Base-by-base conservation (phyloP, 1,140 invertebrate genomes). In the Anastrepha obliqua region DNA sequence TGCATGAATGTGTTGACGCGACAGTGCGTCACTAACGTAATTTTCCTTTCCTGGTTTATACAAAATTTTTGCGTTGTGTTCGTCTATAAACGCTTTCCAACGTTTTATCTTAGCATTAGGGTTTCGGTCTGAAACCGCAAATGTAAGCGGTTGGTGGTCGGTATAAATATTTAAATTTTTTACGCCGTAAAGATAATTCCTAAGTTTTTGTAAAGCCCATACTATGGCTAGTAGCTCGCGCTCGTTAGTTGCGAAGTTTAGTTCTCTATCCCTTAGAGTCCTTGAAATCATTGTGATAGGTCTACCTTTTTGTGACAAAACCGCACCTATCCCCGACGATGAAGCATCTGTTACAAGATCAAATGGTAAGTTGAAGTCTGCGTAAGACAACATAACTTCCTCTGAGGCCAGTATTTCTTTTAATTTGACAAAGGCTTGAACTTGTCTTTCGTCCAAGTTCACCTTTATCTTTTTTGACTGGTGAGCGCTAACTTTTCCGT, bases 181-280 rank as follows among this genome's bases (percentile, higher is more conserved):
- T 8, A 85, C 58, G 8, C 87, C 70, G 62, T 87, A 87, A 5
- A 87, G 59, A 62, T 62, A 64, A 20, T 85, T 60, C 42, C 58
- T 60, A 11, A 87, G 70, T 4, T 15, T 64, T 20, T 87, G 15
- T 44, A 62, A 65, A 29, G 87, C 87, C 70, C 87, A 87, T 15
- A 87, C 70, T 62, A 87, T 87, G 4, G 70, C 87, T 6, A 87
- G 59, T 2, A 87, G 11, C 13, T 87, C 87, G 1, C 44, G 1
- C 42, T 87, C 87, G n/a, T 87, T 87, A n/a, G 87, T 85, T 64
- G 70, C 55, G 42, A 62, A 87, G 51, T 87, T 87, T 5, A 11
- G 11, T 44, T 87, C 87, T 42, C 4, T 55, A 5, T 55, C 51
- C 20, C 7, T 55, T 15, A 87, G 65, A 2, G 42, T 87, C 20